Evolutionary conservation across 53 echinoderm and acorn worm genomes (phyloP), one percentile per base, ranked within the genome.

Genomic region (Mesocentrotus franciscanus): DNA sequence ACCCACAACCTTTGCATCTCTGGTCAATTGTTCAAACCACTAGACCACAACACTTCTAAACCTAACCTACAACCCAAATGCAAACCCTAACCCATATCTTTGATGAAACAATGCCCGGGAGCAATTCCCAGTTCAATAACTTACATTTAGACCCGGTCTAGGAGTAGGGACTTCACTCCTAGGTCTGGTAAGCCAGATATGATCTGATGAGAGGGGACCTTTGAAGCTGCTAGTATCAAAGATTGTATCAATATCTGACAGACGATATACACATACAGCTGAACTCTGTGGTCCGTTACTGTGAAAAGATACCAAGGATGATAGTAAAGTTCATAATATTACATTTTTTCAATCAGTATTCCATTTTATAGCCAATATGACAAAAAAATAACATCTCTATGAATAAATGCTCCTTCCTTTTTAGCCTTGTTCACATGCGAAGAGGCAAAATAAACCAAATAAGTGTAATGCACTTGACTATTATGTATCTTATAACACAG

Each of bases 131-230:
- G 79, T 79, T 79, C 22, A 29, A 56, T 85, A 34, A 93, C 93
- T 96, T 89, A 96, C 96, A 93, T 93, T 30, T 32, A 58, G 74
- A 30, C 96, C 96, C 9, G 96, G 96, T 90, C 96, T 96, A 26
- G 96, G 96, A 61, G 8, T 90, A 36, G 96, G 96, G 16, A 93
- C 94, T 18, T 93, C 94, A 60, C 90, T 93, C 9, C 60, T 93
- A 16, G 93, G 60, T 35, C 72, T 90, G 26, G 96, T 57, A 13
- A 96, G 68, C 96, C 96, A 96, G 34, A 96, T 93, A 22, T 85
- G 89, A 32, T 96, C 61, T 34, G 90, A 71, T 30, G 93, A 79
- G 29, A 32, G n/a, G 1, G 96, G 96, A 34, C 96, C 93, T 64
- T 74, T 76, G 84, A 96, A 96, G 36, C 78, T 89, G 74, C 96